Conservation (phyloP, 2,797 vertebrate genomes). For the Melopsittacus undulatus region DNA sequence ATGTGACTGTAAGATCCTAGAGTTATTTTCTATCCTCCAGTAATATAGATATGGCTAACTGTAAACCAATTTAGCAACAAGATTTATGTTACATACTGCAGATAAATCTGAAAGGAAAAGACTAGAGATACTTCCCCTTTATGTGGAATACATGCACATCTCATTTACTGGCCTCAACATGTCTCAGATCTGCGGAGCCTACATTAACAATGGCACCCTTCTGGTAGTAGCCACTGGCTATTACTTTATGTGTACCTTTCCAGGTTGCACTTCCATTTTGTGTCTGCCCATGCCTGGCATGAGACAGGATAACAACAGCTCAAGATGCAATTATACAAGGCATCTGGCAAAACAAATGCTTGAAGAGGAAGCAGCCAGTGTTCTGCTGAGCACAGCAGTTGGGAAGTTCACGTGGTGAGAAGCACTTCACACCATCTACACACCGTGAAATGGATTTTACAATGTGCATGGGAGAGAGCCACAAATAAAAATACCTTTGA, state of each 20-base stretch:
- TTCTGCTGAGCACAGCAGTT: conserved; percentile 8
- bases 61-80: background rate
- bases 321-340: background rate
- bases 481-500: background rate
- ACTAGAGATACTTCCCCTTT: background rate
- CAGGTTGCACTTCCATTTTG: background rate
- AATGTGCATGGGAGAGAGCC: background rate
- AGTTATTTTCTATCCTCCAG: background rate
- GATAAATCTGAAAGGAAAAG: background rate
- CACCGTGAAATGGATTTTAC: background rate
- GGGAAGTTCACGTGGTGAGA: background rate
- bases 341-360: background rate
- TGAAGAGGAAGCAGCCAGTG: background rate
- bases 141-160: background rate
- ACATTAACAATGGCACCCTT: background rate
- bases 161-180: background rate
- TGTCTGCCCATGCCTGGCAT: background rate
- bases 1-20: background rate
- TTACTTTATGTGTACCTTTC: background rate
- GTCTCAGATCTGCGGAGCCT: background rate
- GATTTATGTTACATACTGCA: background rate
- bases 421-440: background rate
- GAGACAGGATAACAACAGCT: background rate
- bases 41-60: background rate
- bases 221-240: background rate